Conservation (phyloP, 2,113 vertebrate genomes). For the Trachemys scripta region DNA sequence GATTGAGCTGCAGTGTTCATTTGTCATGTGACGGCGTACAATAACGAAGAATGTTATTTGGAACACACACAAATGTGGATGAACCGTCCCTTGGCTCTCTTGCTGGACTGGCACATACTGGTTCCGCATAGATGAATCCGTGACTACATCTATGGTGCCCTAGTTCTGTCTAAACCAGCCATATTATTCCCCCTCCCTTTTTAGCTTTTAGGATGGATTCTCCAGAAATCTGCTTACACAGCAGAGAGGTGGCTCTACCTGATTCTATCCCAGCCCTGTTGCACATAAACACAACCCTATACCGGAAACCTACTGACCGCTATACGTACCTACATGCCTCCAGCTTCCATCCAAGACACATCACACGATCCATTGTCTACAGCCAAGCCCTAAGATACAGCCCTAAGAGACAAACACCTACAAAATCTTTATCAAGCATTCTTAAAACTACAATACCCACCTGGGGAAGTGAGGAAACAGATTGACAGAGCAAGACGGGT, state of each 20-base stretch:
- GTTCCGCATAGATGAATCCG: background rate
- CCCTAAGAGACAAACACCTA: too few species aligned
- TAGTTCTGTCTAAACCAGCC: background rate
- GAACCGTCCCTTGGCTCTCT: background rate
- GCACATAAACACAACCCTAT: background rate
- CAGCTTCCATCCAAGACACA: too few species aligned
- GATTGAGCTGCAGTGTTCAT: background rate
- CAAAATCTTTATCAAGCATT: too few species aligned
- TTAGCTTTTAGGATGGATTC: background rate
- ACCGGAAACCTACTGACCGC: too few species aligned
- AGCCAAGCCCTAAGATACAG: too few species aligned
- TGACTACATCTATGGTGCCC: background rate
- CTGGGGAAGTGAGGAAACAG: too few species aligned
- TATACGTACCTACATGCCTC: too few species aligned
- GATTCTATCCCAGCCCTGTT: background rate
- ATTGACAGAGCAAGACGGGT: too few species aligned
- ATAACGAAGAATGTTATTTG: background rate
- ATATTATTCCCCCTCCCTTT: background rate
- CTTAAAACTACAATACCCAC: too few species aligned
- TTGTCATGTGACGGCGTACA: background rate
- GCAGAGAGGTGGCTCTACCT: background rate
- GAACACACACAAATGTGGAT: background rate
- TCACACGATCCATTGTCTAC: too few species aligned
- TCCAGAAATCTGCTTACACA: background rate
- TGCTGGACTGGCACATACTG: background rate